Evolutionary conservation across 2,888 invertebrate species (phyloP).

Genomic region (Beris chalybata): DNA sequence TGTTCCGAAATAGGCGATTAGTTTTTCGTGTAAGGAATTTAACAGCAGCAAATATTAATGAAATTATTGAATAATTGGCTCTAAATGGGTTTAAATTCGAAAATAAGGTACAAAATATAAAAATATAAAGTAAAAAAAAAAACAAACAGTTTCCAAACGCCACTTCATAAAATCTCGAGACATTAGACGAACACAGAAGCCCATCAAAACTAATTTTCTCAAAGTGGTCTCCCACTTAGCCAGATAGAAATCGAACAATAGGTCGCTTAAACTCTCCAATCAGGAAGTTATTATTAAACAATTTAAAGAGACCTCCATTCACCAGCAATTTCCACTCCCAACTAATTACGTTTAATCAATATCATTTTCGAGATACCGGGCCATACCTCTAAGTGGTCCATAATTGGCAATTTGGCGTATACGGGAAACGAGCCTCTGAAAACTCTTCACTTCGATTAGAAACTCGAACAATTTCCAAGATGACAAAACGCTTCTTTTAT

Average conservation of each 20-base stretch:
- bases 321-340: constrained; percentile 31
- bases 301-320: constrained; percentile 25
- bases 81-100: no score
- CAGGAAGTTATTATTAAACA: constrained; percentile 32
- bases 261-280: constrained; percentile 27
- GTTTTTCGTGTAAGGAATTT: no score
- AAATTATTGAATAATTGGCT: no score
- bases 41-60: no score
- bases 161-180: background rate
- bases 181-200: constrained; percentile 16
- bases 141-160: no score
- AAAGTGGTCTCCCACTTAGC: constrained; percentile 24
- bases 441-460: background rate
- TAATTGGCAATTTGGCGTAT: constrained; percentile 29
- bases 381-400: constrained; percentile 19
- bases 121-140: no score
- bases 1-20: no score
- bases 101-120: no score
- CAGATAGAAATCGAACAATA: constrained; percentile 28
- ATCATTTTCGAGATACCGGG: constrained; percentile 10
- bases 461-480: background rate
- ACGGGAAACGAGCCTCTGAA: constrained; percentile 5
- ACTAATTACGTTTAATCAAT: constrained; percentile 28
- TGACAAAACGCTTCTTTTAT: constrained; percentile 17
- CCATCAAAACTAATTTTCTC: constrained; percentile 17